phyloP scores from a whole-genome alignment of 2,797 vertebrate species.

The Lepus oiostolus region DNA sequence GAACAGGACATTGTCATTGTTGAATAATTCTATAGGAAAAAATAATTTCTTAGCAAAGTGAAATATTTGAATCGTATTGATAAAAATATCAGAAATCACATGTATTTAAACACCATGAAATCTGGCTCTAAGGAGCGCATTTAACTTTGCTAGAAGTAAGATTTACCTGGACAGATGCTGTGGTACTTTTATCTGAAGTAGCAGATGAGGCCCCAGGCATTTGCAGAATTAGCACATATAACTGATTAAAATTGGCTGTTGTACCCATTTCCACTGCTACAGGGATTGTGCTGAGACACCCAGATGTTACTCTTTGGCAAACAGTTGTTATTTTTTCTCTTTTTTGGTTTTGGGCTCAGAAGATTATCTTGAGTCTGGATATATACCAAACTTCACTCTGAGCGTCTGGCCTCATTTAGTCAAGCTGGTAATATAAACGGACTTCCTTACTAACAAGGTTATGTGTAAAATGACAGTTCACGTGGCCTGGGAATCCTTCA shows the following conservation, averaged over 20 bases:
- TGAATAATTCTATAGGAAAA: background rate
- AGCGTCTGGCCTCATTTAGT: conserved; percentile 64
- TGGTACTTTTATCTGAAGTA: background rate
- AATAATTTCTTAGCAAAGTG: background rate
- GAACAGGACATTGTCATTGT: background rate
- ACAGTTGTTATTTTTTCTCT: conserved; percentile 39
- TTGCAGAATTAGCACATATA: background rate
- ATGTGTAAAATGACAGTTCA: conserved; percentile 58
- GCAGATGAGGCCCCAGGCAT: background rate
- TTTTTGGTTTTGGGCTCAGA: background rate
- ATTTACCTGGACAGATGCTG: background rate
- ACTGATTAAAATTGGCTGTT: background rate
- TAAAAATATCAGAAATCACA: background rate
- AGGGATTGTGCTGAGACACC: conserved; percentile 56
- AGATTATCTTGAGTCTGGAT: conserved; percentile 56
- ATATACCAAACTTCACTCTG: conserved; percentile 48
- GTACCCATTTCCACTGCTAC: conserved; percentile 37
- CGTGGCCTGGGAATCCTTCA: conserved; percentile 53
- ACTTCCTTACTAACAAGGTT: conserved; percentile 45
- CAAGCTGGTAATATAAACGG: conserved; percentile 67
- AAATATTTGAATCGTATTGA: conserved; percentile 30
- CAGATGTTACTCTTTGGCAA: conserved; percentile 73
- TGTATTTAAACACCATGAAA: conserved; percentile 40
- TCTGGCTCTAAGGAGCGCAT: background rate
- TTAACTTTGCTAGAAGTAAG: conserved; percentile 22